Evolutionary conservation across 1,140 invertebrate genomes (phyloP).

Genomic region (Pseudomyrmex flavicornis): DNA sequence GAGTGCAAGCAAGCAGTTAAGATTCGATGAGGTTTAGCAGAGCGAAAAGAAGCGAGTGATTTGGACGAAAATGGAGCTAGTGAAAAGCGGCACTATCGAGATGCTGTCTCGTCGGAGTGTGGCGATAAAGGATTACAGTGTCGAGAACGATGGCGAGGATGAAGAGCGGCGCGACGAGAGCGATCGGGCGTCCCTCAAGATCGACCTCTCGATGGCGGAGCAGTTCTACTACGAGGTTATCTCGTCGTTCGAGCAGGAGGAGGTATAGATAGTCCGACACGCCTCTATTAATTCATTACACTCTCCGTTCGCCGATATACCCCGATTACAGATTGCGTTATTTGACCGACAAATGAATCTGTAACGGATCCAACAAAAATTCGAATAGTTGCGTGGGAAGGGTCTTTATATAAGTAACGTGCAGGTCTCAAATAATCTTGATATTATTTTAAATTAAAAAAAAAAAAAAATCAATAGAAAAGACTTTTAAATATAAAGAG

Average conservation of each 20-base stretch:
- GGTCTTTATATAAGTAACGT: background rate
- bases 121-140: conserved; percentile 80
- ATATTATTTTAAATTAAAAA: no score
- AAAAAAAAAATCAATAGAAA: no score
- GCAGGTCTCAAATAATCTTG: no score
- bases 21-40: background rate
- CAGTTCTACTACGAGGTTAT: conserved; percentile 84
- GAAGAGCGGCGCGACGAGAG: conserved; percentile 66
- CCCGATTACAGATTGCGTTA: background rate
- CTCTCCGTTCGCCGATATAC: conserved; percentile 57
- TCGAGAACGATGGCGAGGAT: conserved; percentile 74
- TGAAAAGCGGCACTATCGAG: conserved; percentile 82
- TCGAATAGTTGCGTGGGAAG: background rate
- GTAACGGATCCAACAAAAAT: background rate
- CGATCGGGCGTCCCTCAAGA: conserved; percentile 79
- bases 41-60: background rate
- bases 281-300: conserved; percentile 68
- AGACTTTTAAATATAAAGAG: no score
- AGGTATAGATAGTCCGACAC: conserved; percentile 75
- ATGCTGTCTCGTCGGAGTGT: conserved; percentile 82
- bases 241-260: conserved; percentile 82
- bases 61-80: conserved; percentile 78
- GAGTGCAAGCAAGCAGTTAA: background rate
- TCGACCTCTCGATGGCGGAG: conserved; percentile 83
- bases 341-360: background rate